Percentiles rank a stretch among this genome's conserved stretches.
Conservation (phyloP, 2,113 vertebrate species). For the Phaetusa simplex region DNA sequence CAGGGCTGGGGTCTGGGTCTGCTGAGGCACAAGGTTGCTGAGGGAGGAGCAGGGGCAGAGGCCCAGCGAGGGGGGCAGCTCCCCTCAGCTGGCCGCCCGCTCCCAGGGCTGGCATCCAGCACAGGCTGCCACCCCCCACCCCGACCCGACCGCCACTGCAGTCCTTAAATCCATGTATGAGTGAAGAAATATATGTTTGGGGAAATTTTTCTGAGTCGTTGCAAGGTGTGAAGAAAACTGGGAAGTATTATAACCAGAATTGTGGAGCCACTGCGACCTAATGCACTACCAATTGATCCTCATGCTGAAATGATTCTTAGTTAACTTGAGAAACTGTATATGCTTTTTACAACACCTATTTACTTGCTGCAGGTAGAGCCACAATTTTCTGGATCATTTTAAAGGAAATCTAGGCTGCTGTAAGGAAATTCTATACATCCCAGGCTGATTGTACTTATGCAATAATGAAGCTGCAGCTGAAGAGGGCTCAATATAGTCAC, state of each 20-base stretch:
- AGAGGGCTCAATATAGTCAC: not conserved
- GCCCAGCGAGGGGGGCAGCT: not conserved
- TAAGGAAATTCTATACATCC: not conserved
- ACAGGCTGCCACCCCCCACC: not conserved
- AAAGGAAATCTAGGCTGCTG: not conserved
- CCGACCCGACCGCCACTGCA: accelerated
- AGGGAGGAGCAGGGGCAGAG: too few species aligned
- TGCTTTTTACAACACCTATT: not conserved
- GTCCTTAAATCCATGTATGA: not conserved
- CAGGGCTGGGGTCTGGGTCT: not conserved
- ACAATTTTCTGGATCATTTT: not conserved
- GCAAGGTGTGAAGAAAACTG: not conserved
- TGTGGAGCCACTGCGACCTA: accelerated
- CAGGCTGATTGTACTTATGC: not conserved
- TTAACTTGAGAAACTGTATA: not conserved
- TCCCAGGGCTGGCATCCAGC: not conserved
- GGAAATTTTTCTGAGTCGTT: not conserved
- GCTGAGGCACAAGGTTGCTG: accelerated
- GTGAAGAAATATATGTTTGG: not conserved
- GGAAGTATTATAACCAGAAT: not conserved
- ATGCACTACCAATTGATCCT: not conserved
- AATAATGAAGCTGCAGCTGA: not conserved
- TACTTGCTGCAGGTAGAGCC: not conserved
- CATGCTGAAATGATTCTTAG: not conserved
- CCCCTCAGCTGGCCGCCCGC: not conserved